phyloP scores from a whole-genome alignment of 2,888 invertebrate genomes.

The Euproctis similis region DNA sequence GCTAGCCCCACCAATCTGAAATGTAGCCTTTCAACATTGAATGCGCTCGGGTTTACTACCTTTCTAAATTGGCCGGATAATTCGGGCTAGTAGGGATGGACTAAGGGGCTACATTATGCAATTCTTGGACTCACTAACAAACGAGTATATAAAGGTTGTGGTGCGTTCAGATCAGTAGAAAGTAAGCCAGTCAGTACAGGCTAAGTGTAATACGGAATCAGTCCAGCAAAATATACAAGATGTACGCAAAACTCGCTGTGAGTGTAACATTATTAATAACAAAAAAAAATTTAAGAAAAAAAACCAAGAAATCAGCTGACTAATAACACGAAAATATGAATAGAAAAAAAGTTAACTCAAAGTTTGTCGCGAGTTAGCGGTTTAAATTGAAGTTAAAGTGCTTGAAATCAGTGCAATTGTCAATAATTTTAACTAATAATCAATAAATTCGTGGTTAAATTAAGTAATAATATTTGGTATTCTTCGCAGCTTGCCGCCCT shows the following conservation, averaged over 20 bases:
- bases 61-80: slow-evolving; percentile 50
- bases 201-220: slow-evolving; percentile 54
- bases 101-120: slow-evolving; percentile 61
- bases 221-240: slow-evolving; percentile 64
- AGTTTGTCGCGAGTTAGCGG: no score
- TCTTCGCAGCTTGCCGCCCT: slow-evolving; percentile 55
- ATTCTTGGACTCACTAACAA: slow-evolving; percentile 43
- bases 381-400: no score
- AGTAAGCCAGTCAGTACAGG: slow-evolving; percentile 51
- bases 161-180: slow-evolving; percentile 49
- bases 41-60: slow-evolving; percentile 23
- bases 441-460: no score
- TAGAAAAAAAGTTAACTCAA: no score
- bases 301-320: no score
- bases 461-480: no score
- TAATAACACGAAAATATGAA: no score
- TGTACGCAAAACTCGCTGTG: slow-evolving; percentile 72
- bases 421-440: no score
- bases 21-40: slow-evolving; percentile 31
- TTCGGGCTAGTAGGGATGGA: slow-evolving; percentile 63
- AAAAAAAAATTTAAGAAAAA: neutral
- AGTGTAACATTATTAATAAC: slow-evolving; percentile 27
- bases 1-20: slow-evolving; percentile 39
- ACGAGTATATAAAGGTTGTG: slow-evolving; percentile 59
- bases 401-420: no score